Percentiles rank a stretch among this genome's conserved stretches.
Evolutionary conservation across 30 jellyfish, hydroid and myxozoan genomes (phyloP).

Genomic region (Aurelia aurita complex sp. Pacific): DNA sequence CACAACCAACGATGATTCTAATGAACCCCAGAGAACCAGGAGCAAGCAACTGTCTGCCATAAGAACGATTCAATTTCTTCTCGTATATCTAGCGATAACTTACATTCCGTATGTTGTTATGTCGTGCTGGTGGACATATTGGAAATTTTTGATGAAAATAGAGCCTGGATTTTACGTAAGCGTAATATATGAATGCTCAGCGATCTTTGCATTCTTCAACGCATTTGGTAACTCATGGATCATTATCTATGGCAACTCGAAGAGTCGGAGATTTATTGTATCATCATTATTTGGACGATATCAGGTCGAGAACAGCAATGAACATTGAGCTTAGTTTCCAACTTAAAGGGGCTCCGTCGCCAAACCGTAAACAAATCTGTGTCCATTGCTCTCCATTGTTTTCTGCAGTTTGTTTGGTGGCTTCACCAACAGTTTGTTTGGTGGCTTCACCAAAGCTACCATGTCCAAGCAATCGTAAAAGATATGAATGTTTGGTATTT

Average conservation of each 20-base stretch:
- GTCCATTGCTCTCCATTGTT: too few relatives aligned
- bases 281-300: too few relatives aligned
- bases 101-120: conserved; percentile 36
- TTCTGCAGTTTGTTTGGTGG: too few relatives aligned
- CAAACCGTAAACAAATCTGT: too few relatives aligned
- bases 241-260: conserved; percentile 26
- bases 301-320: too few relatives aligned
- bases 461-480: too few relatives aligned
- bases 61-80: conserved; percentile 54
- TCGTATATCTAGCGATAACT: conserved; percentile 20
- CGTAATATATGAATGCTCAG: conserved; percentile 8
- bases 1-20: conserved; percentile 2
- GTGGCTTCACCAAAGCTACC: too few relatives aligned
- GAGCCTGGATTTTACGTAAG: conserved; percentile 3
- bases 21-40: background rate
- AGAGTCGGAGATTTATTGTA: conserved; percentile 5
- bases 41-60: conserved; percentile 51
- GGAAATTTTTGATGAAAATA: background rate
- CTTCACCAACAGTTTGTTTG: too few relatives aligned
- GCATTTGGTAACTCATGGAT: conserved; percentile 34
- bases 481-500: too few relatives aligned
- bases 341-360: too few relatives aligned
- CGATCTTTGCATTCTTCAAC: conserved; percentile 11
- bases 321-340: too few relatives aligned
- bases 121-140: conserved; percentile 28